Evolutionary conservation across 1,140 invertebrate genomes (phyloP).

Genomic region (Pseudomyrmex flavicornis): DNA sequence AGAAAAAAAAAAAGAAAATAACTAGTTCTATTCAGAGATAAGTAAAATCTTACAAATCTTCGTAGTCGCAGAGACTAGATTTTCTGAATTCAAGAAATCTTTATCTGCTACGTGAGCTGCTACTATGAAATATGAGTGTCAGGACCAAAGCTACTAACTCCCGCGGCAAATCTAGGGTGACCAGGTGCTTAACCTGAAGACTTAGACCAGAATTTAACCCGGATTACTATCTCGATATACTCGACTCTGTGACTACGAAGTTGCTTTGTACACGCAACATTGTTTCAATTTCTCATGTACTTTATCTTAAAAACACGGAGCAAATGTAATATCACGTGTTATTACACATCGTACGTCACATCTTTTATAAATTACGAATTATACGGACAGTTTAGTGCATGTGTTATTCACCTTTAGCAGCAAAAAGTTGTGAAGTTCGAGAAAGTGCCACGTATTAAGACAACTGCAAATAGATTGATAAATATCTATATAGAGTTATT

Average conservation of each 20-base stretch:
- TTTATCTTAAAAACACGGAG: background rate
- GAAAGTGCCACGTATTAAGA: background rate
- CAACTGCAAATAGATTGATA: background rate
- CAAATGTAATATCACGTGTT: background rate
- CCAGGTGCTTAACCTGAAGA: slow-evolving; percentile 42
- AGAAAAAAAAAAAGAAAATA: too few relatives aligned
- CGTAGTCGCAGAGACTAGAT: background rate
- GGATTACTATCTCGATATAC: slow-evolving; percentile 45
- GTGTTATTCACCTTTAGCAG: too few relatives aligned
- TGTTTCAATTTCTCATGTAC: too few relatives aligned
- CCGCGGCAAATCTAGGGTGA: slow-evolving; percentile 43
- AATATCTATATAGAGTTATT: background rate
- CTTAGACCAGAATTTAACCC: slow-evolving; percentile 46
- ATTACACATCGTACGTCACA: background rate
- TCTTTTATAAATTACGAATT: background rate
- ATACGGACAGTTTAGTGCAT: background rate
- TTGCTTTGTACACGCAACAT: background rate
- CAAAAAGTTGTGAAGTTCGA: too few relatives aligned
- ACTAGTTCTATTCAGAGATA: background rate
- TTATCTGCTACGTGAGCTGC: background rate
- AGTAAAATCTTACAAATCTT: background rate
- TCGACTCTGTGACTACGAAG: slow-evolving; percentile 1
- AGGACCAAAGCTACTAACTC: slow-evolving; percentile 44
- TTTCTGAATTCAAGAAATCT: slow-evolving; percentile 22
- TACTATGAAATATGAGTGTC: slow-evolving; percentile 38